Evolutionary conservation across 2,113 vertebrate species (phyloP).

Genomic region (Atrichornis clamosus): DNA sequence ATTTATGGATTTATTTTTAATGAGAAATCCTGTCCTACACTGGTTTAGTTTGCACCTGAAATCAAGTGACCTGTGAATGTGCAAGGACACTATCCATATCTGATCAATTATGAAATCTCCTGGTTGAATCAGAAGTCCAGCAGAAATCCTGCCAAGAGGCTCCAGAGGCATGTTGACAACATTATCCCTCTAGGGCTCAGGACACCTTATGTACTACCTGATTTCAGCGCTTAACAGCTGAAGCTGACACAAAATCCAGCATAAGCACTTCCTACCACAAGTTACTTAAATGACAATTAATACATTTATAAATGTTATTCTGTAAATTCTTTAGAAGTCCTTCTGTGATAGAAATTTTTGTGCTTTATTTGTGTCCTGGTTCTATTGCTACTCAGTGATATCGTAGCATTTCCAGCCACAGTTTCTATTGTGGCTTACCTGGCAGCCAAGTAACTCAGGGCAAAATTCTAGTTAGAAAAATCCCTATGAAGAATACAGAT

Average conservation of each 20-base stretch:
- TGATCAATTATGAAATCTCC: neutral
- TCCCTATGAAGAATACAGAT: neutral
- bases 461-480: neutral
- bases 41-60: neutral
- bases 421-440: neutral
- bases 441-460: neutral
- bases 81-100: neutral
- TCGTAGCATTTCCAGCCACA: neutral
- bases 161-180: neutral
- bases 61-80: rapidly evolving
- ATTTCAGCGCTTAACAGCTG: neutral
- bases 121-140: neutral
- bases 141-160: neutral
- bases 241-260: neutral
- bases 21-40: neutral
- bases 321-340: neutral
- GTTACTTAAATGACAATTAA: neutral
- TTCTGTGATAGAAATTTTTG: neutral
- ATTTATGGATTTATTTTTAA: neutral
- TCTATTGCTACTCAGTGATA: neutral
- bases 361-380: neutral
- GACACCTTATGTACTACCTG: neutral
- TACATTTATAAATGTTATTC: neutral
- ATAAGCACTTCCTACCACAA: neutral
- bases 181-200: rapidly evolving